A percentile compares a stretch with the other conserved stretches of the same genome.
Conservation (phyloP, 2,113 vertebrate species). For the Macaca nemestrina region DNA sequence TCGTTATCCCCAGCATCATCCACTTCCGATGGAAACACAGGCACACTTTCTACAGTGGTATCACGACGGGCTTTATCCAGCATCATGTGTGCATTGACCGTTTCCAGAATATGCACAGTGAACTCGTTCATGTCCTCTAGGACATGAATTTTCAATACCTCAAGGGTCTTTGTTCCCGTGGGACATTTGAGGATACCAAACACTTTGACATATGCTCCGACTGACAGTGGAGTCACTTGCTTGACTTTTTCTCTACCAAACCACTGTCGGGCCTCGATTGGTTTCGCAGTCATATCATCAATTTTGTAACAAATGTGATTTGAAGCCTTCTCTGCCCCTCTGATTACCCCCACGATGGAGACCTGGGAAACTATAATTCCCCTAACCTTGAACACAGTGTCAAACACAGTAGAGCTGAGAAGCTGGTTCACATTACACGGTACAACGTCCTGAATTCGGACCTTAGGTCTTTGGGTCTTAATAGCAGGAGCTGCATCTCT, state of each 20-base stretch:
- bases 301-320: neutral
- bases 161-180: neutral
- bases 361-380: neutral
- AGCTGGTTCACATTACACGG: neutral
- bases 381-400: neutral
- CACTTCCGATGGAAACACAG: neutral
- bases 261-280: neutral
- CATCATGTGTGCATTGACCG: conserved; percentile 88
- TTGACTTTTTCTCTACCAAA: neutral
- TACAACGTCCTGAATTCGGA: neutral
- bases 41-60: conserved; percentile 66
- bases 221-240: neutral
- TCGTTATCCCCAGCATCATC: neutral
- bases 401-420: neutral
- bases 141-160: conserved; percentile 79
- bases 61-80: conserved; percentile 76
- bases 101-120: conserved; percentile 90
- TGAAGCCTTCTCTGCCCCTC: neutral
- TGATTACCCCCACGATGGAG: neutral
- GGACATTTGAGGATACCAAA: neutral
- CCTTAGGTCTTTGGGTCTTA: neutral
- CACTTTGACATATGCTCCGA: neutral
- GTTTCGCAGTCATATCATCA: neutral
- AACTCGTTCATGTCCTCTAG: conserved; percentile 94
- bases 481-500: neutral